Evolutionary conservation across 35 echinoderm and acorn worm species (phyloP).

Genomic region (Strongylocentrotus purpuratus): DNA sequence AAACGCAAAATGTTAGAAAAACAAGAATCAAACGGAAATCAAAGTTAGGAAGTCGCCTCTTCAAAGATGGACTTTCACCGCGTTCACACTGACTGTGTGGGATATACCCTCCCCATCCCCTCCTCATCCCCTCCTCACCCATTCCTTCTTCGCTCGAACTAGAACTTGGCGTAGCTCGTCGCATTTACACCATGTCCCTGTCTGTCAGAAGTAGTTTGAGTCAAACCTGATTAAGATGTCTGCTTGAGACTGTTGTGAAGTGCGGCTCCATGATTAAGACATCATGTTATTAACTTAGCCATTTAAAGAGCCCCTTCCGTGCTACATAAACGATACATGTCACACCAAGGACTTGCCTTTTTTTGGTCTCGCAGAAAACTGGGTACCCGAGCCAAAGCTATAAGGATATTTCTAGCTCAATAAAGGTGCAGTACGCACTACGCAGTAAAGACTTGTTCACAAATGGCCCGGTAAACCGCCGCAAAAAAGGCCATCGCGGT

Average conservation of each 20-base stretch:
- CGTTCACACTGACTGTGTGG: too few relatives aligned
- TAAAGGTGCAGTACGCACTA: too few relatives aligned
- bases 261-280: background rate
- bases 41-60: too few relatives aligned
- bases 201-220: background rate
- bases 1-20: too few relatives aligned
- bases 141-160: background rate
- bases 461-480: too few relatives aligned
- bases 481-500: too few relatives aligned
- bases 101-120: too few relatives aligned
- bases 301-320: background rate
- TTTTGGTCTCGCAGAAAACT: background rate
- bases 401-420: too few relatives aligned
- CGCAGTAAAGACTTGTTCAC: too few relatives aligned
- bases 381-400: background rate
- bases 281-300: constrained; percentile 3
- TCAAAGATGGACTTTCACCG: too few relatives aligned
- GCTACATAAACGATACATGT: background rate
- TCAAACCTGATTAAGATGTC: constrained; percentile 17
- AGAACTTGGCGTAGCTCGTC: background rate
- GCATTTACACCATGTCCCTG: background rate
- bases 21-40: too few relatives aligned
- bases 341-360: background rate
- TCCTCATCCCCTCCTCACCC: background rate
- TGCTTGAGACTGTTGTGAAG: background rate